Evolutionary conservation across 2,113 vertebrate genomes (phyloP).

Genomic region (Megatriorchis doriae): DNA sequence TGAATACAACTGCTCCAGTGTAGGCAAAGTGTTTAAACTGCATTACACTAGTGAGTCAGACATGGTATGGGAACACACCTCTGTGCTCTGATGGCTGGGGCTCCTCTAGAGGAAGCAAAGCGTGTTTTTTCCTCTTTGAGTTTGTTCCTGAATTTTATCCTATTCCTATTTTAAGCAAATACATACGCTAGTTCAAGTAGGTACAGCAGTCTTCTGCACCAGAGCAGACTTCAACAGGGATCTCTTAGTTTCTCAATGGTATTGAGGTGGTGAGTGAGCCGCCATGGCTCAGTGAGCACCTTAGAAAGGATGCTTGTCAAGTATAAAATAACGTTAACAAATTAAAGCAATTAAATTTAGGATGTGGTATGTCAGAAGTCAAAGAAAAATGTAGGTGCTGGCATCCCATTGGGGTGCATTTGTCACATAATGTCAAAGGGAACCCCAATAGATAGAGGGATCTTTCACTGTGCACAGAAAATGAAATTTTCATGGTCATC

Average conservation of each 20-base stretch:
- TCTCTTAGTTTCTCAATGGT: not conserved
- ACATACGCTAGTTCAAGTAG: not conserved
- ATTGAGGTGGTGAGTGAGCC: not conserved
- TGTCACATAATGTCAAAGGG: constrained; percentile 14
- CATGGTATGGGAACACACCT: not conserved
- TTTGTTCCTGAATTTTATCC: constrained; percentile 50
- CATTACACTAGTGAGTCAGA: not conserved
- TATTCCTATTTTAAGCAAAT: constrained; percentile 52
- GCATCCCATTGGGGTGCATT: not conserved
- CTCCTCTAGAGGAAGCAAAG: constrained; percentile 20
- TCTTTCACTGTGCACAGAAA: constrained; percentile 15
- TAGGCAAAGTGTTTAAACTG: not conserved
- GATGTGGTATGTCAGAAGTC: constrained; percentile 40
- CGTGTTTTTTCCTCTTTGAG: not conserved
- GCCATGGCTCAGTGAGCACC: constrained; percentile 34
- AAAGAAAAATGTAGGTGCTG: constrained; percentile 24
- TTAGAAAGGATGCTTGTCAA: constrained; percentile 35
- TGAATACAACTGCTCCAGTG: not conserved
- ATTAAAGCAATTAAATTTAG: constrained; percentile 55
- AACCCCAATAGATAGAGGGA: constrained; percentile 13
- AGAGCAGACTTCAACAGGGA: constrained; percentile 8
- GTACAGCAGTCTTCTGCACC: not conserved
- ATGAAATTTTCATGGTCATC: not conserved
- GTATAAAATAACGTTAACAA: constrained; percentile 45
- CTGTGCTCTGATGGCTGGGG: not conserved